Percentiles rank a stretch among this genome's conserved stretches.
Conservation (phyloP, 2,888 invertebrate genomes). For the Hecatera dysodea region DNA sequence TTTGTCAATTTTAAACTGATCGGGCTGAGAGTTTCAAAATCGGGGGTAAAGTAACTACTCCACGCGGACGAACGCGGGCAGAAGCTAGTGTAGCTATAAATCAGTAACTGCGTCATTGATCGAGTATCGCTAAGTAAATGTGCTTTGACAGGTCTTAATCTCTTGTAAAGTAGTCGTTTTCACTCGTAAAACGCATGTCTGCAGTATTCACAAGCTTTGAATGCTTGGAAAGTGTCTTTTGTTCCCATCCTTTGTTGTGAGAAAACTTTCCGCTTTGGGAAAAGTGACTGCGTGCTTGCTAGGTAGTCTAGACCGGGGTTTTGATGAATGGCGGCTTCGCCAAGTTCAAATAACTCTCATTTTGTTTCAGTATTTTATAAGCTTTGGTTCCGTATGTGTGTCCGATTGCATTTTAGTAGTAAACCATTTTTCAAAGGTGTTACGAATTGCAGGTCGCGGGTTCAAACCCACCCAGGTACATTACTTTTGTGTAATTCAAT, state of each 20-base stretch:
- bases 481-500: no score
- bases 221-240: constrained; percentile 41
- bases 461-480: no score
- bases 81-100: no score
- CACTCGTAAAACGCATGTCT: constrained; percentile 11
- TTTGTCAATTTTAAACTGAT: no score
- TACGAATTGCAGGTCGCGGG: no score
- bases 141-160: background rate
- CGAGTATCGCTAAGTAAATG: background rate
- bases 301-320: background rate
- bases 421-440: no score
- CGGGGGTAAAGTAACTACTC: no score
- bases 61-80: no score
- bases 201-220: background rate
- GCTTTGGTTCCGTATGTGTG: no score
- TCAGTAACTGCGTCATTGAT: no score
- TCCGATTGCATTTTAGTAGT: no score
- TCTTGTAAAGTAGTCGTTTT: background rate
- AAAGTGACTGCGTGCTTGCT: constrained; percentile 6
- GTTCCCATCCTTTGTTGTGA: constrained; percentile 11
- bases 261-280: constrained; percentile 20
- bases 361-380: background rate
- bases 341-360: background rate
- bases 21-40: no score
- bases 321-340: background rate